Percentiles rank a stretch among this genome's conserved stretches.
These are phyloP conservation scores for Catostomus latipinnis DNA, from an alignment of 2,797 vertebrate species.

Conservation along the genomic window DNA sequence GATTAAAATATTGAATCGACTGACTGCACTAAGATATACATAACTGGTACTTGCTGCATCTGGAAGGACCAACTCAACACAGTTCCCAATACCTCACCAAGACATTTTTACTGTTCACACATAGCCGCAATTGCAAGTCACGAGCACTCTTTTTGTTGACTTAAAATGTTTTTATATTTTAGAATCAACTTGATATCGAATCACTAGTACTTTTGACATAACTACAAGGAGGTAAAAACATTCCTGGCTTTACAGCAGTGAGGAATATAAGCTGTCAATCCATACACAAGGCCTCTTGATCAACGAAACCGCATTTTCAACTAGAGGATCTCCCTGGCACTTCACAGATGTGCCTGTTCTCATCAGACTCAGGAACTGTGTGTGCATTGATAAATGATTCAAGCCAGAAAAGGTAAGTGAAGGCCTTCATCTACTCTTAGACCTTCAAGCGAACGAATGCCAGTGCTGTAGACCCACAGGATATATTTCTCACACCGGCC, in stretches of 20 bases:
- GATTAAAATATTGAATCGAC: no score
- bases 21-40: no score
- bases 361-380: neutral
- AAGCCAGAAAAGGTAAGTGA: slow-evolving; percentile 34
- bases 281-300: neutral
- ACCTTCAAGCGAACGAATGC: neutral
- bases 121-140: no score
- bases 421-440: slow-evolving; percentile 27
- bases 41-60: no score
- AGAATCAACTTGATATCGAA: no score
- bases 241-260: neutral
- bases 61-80: no score
- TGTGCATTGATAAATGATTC: slow-evolving; percentile 44
- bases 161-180: no score
- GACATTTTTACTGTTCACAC: no score
- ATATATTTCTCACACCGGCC: slow-evolving; percentile 17
- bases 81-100: no score
- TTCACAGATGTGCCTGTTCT: neutral
- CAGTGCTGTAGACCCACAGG: slow-evolving; percentile 14
- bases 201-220: no score
- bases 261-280: neutral
- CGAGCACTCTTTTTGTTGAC: no score
- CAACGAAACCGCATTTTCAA: neutral
- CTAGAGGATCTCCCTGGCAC: neutral
- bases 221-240: neutral